A percentile compares a stretch with the other conserved stretches of the same genome.
Evolutionary conservation across 1,140 invertebrate genomes (phyloP).

Genomic region (Laupala kohalensis): DNA sequence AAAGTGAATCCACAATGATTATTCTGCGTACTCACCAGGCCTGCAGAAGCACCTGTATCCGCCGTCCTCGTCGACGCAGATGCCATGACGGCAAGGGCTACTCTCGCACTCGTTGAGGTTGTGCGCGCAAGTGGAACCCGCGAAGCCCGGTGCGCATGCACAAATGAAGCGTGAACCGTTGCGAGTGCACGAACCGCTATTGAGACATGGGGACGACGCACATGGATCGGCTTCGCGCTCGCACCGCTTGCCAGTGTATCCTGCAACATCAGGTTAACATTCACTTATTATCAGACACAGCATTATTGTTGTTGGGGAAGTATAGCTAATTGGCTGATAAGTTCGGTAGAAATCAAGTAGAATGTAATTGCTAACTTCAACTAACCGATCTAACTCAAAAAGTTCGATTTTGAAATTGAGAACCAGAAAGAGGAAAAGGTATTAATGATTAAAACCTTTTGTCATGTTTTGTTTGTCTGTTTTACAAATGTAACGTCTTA

Average conservation of each 20-base stretch:
- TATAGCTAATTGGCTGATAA: too few relatives aligned
- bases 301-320: too few relatives aligned
- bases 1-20: too few relatives aligned
- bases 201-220: constrained; percentile 26
- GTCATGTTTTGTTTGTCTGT: too few relatives aligned
- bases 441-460: too few relatives aligned
- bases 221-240: constrained; percentile 20
- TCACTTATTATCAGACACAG: too few relatives aligned
- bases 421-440: too few relatives aligned
- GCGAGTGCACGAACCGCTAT: constrained; percentile 28
- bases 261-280: constrained; percentile 14
- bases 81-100: constrained; percentile 32
- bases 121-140: constrained; percentile 26
- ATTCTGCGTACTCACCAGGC: constrained; percentile 29
- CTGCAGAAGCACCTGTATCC: constrained; percentile 32
- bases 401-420: too few relatives aligned
- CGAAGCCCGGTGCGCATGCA: constrained; percentile 27
- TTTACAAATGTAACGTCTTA: too few relatives aligned
- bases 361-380: too few relatives aligned
- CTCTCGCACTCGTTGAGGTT: constrained; percentile 29
- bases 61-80: constrained; percentile 30
- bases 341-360: too few relatives aligned
- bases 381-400: too few relatives aligned
- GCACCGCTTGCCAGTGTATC: constrained; percentile 22
- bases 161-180: constrained; percentile 28